phyloP scores from a whole-genome alignment of 92 coral and sea anemone species.

The Epizoanthus illoricatus region DNA sequence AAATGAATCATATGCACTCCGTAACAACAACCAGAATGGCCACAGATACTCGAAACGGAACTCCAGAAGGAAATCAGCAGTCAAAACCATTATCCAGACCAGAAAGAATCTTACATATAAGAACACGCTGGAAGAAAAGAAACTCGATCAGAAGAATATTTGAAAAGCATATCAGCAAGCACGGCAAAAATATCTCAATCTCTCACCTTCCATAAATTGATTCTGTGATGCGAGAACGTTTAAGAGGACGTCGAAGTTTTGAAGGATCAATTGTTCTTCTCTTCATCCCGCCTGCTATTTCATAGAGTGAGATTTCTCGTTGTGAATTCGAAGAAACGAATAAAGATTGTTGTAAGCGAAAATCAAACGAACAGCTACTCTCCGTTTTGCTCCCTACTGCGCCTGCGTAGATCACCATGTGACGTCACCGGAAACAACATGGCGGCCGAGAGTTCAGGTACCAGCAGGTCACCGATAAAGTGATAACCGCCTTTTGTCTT shows the following conservation, averaged over 20 bases:
- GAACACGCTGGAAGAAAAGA: constrained; percentile 79
- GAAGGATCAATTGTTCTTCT: constrained; percentile 99
- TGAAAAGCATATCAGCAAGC: constrained; percentile 39
- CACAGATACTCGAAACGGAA: constrained; percentile 99
- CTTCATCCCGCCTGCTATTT: constrained; percentile 70
- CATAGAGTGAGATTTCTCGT: constrained; percentile 51
- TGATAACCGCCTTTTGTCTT: not conserved
- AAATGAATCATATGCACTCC: constrained; percentile 99
- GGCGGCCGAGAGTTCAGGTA: constrained; percentile 38
- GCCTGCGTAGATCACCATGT: constrained; percentile 39
- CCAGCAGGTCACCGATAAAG: constrained; percentile 25
- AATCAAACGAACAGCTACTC: constrained; percentile 48
- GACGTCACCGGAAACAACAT: constrained; percentile 47
- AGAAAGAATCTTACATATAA: constrained; percentile 94
- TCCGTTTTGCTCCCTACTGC: constrained; percentile 38
- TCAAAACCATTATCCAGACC: constrained; percentile 95
- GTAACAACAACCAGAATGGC: constrained; percentile 98
- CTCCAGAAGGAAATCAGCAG: constrained; percentile 98
- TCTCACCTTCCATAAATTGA: constrained; percentile 99
- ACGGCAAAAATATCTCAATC: constrained; percentile 36
- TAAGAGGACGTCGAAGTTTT: constrained; percentile 92
- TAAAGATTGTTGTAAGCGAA: constrained; percentile 25
- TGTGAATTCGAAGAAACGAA: constrained; percentile 32
- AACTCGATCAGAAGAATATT: constrained; percentile 40
- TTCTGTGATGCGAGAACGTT: constrained; percentile 99